These are phyloP conservation scores for Mastacembelus armatus DNA, from an alignment of 2,797 vertebrate genomes.

Conservation along the genomic window DNA sequence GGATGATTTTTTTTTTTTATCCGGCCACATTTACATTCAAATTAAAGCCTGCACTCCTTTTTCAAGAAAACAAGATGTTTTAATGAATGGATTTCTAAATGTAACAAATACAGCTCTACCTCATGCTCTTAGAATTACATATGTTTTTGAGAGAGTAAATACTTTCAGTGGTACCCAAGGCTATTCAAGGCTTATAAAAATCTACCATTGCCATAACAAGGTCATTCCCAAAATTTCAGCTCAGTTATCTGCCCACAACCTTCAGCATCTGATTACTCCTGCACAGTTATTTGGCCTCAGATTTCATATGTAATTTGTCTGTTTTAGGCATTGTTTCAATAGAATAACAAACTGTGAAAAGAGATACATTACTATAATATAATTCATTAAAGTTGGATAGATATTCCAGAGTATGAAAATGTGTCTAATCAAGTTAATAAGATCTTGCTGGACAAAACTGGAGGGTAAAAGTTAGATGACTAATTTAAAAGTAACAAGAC, in stretches of 20 bases:
- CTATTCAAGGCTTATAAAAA: slow-evolving; percentile 45
- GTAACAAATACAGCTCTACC: slow-evolving; percentile 24
- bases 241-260: slow-evolving; percentile 15
- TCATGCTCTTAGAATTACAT: slow-evolving; percentile 30
- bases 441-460: slow-evolving; percentile 2
- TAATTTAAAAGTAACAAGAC: slow-evolving; percentile 1
- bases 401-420: slow-evolving; percentile 45
- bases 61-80: background rate
- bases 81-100: slow-evolving; percentile 3
- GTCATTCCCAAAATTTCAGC: slow-evolving; percentile 46
- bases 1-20: background rate
- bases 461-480: slow-evolving; percentile 5
- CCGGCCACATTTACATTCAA: slow-evolving; percentile 2
- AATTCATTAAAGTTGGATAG: slow-evolving; percentile 52
- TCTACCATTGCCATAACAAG: slow-evolving; percentile 22
- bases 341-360: slow-evolving; percentile 57
- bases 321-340: slow-evolving; percentile 34
- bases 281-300: slow-evolving; percentile 20
- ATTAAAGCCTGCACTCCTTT: slow-evolving; percentile 4
- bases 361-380: slow-evolving; percentile 47
- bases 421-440: slow-evolving; percentile 42
- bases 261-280: slow-evolving; percentile 28
- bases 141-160: slow-evolving; percentile 29
- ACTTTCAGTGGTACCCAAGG: slow-evolving; percentile 42
- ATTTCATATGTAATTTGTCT: slow-evolving; percentile 53